A percentile compares a stretch with the other conserved stretches of the same genome.
These are phyloP conservation scores for Napeogenes sylphis DNA, from an alignment of 2,888 invertebrate species.

Conservation along the genomic window DNA sequence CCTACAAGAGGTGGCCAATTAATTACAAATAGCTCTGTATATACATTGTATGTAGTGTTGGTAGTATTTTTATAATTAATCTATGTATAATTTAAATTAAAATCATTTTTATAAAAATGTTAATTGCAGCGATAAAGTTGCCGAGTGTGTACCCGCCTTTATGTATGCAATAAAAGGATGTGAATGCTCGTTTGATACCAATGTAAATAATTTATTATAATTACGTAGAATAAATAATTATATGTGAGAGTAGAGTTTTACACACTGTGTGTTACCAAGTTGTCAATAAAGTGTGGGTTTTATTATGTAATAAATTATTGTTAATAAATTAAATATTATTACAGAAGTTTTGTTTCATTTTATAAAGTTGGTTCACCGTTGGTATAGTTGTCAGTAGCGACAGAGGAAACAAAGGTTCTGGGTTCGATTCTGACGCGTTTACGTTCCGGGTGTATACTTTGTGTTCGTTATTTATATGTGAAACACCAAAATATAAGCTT, in stretches of 20 bases:
- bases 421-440: too few species aligned
- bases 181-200: constrained; percentile 37
- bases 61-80: background rate
- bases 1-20: too few species aligned
- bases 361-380: background rate
- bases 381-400: too few species aligned
- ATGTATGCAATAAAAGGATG: constrained; percentile 35
- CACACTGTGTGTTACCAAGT: constrained; percentile 57
- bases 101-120: background rate
- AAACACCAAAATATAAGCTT: too few species aligned
- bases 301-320: constrained; percentile 74
- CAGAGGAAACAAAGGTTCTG: too few species aligned
- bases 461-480: too few species aligned
- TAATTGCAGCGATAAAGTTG: background rate
- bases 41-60: constrained; percentile 4
- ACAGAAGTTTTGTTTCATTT: constrained; percentile 47
- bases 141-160: constrained; percentile 13
- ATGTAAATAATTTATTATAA: constrained; percentile 63
- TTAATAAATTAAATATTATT: constrained; percentile 74
- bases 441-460: too few species aligned
- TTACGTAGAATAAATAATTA: constrained; percentile 47
- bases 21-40: background rate
- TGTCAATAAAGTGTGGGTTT: constrained; percentile 64
- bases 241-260: constrained; percentile 45
- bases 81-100: background rate